phyloP scores from a whole-genome alignment of 2,113 vertebrate species.

The Antennarius striatus region DNA sequence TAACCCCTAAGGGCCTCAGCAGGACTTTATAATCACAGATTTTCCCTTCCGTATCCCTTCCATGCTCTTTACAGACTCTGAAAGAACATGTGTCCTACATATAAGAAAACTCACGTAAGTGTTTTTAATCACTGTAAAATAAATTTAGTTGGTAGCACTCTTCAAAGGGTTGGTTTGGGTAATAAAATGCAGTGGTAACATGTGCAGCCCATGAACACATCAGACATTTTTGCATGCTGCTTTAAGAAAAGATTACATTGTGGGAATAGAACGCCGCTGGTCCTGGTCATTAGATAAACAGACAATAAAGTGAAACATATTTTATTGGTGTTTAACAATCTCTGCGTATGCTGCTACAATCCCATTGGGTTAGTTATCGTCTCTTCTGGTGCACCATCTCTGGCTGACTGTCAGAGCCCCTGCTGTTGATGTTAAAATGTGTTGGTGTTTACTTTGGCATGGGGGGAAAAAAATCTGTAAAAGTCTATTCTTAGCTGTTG shows the following conservation, averaged over 20 bases:
- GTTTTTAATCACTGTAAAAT: no score
- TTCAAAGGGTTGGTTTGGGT: no score
- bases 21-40: conserved; percentile 26
- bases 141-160: no score
- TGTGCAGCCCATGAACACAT: conserved; percentile 39
- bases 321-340: conserved; percentile 5
- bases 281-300: neutral
- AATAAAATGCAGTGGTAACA: neutral
- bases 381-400: conserved; percentile 12
- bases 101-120: no score
- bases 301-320: neutral
- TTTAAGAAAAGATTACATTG: conserved; percentile 34
- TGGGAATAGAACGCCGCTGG: conserved; percentile 7
- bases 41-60: conserved; percentile 4
- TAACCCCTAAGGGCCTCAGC: conserved; percentile 36
- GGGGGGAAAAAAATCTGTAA: conserved; percentile 35
- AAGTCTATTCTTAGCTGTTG: conserved; percentile 67
- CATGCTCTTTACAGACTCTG: conserved; percentile 15
- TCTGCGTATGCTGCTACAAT: neutral
- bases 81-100: neutral
- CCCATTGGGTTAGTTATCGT: conserved; percentile 9
- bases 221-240: conserved; percentile 41
- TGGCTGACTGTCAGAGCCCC: conserved; percentile 42
- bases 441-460: conserved; percentile 69
- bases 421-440: conserved; percentile 61